Percentiles rank a stretch among this genome's conserved stretches.
Conservation (phyloP, 2,797 vertebrate species). For the Nannoperca australis region DNA sequence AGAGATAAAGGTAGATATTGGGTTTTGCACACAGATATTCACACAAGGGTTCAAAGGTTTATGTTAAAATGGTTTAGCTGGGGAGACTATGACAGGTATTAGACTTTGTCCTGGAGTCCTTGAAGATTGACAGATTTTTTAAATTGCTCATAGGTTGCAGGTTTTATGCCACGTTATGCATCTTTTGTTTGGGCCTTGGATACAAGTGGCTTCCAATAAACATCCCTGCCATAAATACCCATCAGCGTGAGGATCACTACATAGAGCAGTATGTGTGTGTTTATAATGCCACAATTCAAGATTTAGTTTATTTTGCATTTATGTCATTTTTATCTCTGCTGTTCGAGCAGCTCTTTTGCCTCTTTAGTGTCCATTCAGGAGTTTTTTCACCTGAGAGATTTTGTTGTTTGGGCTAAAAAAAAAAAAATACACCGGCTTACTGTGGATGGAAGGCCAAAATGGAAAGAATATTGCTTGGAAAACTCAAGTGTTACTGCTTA, state of each 20-base stretch:
- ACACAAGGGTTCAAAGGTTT: not conserved
- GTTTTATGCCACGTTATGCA: not conserved
- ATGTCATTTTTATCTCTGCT: not conserved
- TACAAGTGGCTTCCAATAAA: constrained; percentile 4
- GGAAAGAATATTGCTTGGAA: constrained; percentile 2
- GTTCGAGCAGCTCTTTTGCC: not conserved
- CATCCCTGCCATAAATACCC: constrained; percentile 11
- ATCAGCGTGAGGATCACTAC: not conserved
- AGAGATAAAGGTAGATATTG: not conserved
- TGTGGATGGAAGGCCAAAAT: constrained; percentile 10
- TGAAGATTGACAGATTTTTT: not conserved
- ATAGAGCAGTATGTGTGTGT: not conserved
- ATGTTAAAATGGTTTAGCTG: not conserved
- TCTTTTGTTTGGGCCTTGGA: not conserved
- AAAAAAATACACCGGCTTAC: constrained; percentile 12
- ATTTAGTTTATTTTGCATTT: constrained; percentile 10
- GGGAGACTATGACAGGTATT: not conserved
- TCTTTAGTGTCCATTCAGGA: constrained; percentile 7
- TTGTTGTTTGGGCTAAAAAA: not conserved
- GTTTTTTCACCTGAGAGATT: not conserved
- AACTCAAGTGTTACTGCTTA: not conserved
- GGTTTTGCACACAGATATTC: not conserved
- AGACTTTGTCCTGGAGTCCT: not conserved
- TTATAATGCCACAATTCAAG: constrained; percentile 6
- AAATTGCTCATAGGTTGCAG: not conserved